phyloP scores from a whole-genome alignment of 2,113 vertebrate species.

The Erinaceus europaeus region DNA sequence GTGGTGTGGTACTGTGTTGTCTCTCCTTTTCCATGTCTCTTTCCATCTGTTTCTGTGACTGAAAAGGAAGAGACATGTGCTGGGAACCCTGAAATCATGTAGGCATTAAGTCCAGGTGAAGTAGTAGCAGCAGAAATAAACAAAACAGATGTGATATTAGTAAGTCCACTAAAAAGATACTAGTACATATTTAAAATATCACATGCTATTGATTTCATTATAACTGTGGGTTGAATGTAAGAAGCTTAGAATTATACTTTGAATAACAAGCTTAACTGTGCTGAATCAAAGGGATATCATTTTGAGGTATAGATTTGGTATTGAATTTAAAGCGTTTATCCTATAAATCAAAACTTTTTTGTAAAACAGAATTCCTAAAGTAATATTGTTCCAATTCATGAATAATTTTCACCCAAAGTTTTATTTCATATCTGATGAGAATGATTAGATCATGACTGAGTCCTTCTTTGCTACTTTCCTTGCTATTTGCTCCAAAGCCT shows the following conservation, averaged over 20 bases:
- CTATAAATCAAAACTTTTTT: background rate
- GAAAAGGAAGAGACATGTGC: too few species aligned
- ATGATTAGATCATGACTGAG: background rate
- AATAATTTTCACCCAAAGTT: background rate
- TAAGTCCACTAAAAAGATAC: background rate
- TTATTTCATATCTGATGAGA: background rate
- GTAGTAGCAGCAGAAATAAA: too few species aligned
- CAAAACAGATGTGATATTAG: too few species aligned
- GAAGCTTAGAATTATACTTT: slow-evolving; percentile 15
- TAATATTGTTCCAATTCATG: background rate
- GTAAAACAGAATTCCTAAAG: background rate
- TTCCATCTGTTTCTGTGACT: too few species aligned
- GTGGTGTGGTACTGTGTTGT: too few species aligned
- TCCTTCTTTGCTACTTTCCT: too few species aligned
- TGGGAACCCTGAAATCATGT: too few species aligned
- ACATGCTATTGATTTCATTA: background rate
- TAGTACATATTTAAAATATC: background rate
- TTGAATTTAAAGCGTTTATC: background rate
- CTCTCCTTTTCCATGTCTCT: too few species aligned
- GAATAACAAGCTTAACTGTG: background rate
- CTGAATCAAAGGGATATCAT: background rate
- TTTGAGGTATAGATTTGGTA: background rate
- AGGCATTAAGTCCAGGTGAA: too few species aligned
- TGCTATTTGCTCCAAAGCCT: background rate
- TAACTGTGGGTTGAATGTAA: background rate